Conservation (phyloP, 2,888 invertebrate genomes). For the Hypena proboscidalis region DNA sequence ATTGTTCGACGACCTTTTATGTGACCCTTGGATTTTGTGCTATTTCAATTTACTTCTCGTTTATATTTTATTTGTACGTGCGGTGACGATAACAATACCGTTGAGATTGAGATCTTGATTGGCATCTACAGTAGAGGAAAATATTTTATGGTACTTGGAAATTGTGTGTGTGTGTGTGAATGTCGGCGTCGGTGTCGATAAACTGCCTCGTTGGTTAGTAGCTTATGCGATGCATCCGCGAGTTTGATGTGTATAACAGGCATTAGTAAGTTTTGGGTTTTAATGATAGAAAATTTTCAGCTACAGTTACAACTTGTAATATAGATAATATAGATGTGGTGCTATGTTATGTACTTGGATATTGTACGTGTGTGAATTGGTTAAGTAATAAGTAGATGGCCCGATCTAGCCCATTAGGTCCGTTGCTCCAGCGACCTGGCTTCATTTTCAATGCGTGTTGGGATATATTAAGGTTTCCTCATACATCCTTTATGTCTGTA, state of each 20-base stretch:
- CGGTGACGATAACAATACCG: constrained; percentile 4
- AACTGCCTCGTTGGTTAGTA: too few species aligned
- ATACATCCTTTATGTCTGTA: neutral
- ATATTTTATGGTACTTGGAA: neutral
- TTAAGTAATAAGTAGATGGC: constrained; percentile 9
- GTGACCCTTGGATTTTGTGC: neutral
- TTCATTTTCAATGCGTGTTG: constrained; percentile 21
- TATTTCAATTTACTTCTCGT: constrained; percentile 4
- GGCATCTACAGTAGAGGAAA: constrained; percentile 10
- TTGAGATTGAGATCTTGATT: constrained; percentile 22
- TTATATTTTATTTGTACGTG: constrained; percentile 15
- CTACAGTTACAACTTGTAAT: too few species aligned
- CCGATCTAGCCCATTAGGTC: constrained; percentile 21
- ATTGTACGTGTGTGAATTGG: neutral
- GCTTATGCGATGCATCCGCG: too few species aligned
- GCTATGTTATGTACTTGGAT: too few species aligned
- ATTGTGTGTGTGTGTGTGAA: neutral
- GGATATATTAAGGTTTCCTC: constrained; percentile 19
- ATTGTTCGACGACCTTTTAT: neutral
- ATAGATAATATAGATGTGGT: too few species aligned
- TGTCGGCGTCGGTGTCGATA: too few species aligned
- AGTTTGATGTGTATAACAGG: too few species aligned
- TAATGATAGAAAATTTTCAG: too few species aligned
- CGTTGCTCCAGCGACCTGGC: constrained; percentile 17
- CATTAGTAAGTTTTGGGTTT: too few species aligned